Evolutionary conservation across 2,113 vertebrate species (phyloP), one percentile per base, ranked within the genome.

Genomic region (Corythaeola cristata): DNA sequence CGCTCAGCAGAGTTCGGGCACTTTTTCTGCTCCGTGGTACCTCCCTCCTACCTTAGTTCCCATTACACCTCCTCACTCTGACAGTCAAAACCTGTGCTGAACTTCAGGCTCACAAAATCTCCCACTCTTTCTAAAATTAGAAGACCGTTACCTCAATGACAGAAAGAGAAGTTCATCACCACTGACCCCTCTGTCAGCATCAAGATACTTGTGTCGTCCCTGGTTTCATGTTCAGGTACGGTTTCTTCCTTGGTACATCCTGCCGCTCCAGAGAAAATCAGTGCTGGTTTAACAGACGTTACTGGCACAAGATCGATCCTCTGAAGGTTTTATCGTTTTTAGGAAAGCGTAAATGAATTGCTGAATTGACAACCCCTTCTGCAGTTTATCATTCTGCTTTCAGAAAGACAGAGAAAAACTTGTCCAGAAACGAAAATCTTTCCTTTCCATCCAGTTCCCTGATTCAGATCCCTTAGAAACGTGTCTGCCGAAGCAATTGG

Each of bases 121-220:
- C 84, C 92, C 87, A 93, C 84, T 91, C 69, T 16, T 82, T 89
- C 90, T 91, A 85, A 94, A 97, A 53, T 62, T 66, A 85, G 90
- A 20, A 75, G 60, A 12, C 53, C 4, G 4, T 77, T 92, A 33
- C 17, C 63, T 89, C 50, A 23, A 2, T 3, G 64, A 64, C 35
- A 82, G 77, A 74, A 33, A 92, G 79, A 35, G 22, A 35, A 52
- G 37, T 72, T 69, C 47, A 66, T 60, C 64, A 63, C 59, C 50
- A 64, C 73, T 32, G 32, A 37, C 35, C 33, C 18, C 55, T 83
- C 89, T 66, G 56, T 60, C 73, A 62, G 27, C 80, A 33, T 86
- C 49, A 17, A 68, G 80, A 7, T 41, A 13, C 33, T 59, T 41
- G 60, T 27, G 37, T 22, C 60, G 45, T 27, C 23, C 59, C 41